Conservation (phyloP, 2,888 invertebrate genomes). For the Watsonalla binaria region DNA sequence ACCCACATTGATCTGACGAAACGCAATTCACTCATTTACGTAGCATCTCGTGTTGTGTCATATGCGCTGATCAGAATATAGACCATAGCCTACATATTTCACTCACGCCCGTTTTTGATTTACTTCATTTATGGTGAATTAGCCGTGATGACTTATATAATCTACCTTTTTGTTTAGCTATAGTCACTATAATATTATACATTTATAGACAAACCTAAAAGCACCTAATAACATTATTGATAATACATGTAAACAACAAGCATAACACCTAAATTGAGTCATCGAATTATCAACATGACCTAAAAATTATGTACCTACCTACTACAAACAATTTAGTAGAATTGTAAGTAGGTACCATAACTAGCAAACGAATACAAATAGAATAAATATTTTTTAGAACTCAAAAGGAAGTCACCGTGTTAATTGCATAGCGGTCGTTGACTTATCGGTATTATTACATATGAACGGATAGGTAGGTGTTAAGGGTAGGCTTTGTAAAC, state of each 20-base stretch:
- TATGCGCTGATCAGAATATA: not conserved
- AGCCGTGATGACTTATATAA: too few relatives aligned
- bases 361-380: conserved; percentile 27
- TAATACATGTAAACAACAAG: conserved; percentile 4
- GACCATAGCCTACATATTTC: not conserved
- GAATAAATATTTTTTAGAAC: conserved; percentile 43
- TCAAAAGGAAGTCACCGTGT: conserved; percentile 63
- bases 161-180: too few relatives aligned
- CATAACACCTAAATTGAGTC: conserved; percentile 14
- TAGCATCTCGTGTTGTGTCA: not conserved
- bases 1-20: conserved; percentile 59
- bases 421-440: conserved; percentile 59
- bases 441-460: conserved; percentile 44
- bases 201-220: too few relatives aligned
- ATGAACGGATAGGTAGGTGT: conserved; percentile 7
- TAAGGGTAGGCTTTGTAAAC: not conserved
- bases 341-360: conserved; percentile 21
- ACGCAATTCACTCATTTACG: conserved; percentile 7
- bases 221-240: too few relatives aligned
- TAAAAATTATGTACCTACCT: conserved; percentile 28
- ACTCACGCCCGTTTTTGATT: too few relatives aligned
- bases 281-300: conserved; percentile 40
- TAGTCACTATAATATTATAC: too few relatives aligned
- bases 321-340: conserved; percentile 33
- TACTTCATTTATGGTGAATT: too few relatives aligned